phyloP scores from a whole-genome alignment of 2,113 vertebrate species.

The Lipotes vexillifer region DNA sequence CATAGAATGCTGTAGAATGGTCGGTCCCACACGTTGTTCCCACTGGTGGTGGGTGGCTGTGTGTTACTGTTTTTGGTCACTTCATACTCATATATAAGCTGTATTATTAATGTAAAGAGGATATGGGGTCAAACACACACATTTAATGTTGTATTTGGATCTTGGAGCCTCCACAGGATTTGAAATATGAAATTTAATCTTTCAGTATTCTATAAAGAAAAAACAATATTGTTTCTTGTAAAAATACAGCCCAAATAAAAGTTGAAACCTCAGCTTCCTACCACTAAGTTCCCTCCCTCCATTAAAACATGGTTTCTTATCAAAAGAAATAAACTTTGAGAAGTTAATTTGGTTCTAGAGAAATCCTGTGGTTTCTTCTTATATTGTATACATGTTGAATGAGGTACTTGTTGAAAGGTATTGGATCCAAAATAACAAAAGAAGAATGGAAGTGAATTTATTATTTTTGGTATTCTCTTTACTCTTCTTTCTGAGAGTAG shows the following conservation, averaged over 20 bases:
- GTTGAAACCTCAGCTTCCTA: constrained; percentile 49
- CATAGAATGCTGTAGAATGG: too few relatives aligned
- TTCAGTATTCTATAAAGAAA: constrained; percentile 38
- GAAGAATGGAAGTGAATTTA: neutral
- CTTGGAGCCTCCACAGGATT: constrained; percentile 27
- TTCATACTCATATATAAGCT: constrained; percentile 25
- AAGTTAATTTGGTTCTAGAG: constrained; percentile 43
- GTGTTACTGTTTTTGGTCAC: neutral
- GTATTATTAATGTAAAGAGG: constrained; percentile 19
- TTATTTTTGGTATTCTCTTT: neutral
- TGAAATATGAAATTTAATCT: constrained; percentile 59
- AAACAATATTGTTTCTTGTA: constrained; percentile 50
- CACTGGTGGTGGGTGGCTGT: neutral
- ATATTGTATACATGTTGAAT: neutral
- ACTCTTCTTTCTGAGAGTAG: neutral
- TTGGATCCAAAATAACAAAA: constrained; percentile 38
- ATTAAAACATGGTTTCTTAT: constrained; percentile 59
- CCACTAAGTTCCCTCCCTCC: constrained; percentile 19
- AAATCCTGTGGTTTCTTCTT: constrained; percentile 40
- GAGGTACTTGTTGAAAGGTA: neutral
- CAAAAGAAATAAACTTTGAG: constrained; percentile 65
- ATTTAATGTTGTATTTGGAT: constrained; percentile 60
- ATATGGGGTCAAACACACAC: constrained; percentile 48
- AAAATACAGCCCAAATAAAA: constrained; percentile 60
- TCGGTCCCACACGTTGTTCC: neutral